Evolutionary conservation across 2,888 invertebrate species (phyloP), one percentile per base, ranked within the genome.

Genomic region (Auanema freiburgensis): DNA sequence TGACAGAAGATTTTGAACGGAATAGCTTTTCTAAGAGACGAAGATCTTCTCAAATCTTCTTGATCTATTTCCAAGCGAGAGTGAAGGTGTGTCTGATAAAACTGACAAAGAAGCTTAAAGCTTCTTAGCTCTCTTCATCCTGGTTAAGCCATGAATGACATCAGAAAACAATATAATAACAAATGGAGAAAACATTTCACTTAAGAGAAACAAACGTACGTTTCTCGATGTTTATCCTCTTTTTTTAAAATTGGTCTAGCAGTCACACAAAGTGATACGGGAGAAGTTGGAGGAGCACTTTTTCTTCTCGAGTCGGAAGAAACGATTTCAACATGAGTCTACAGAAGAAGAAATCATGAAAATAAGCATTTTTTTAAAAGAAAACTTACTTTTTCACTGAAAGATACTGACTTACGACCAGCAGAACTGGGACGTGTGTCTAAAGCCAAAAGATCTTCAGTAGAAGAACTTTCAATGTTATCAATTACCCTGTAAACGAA

Each of bases 161-260:
- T 43, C 43, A 43, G 11, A n/a, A n/a, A n/a, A 12, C 43, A 43
- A 43, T 43, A n/a, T 43, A 43, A n/a, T 43, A 12, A 12, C n/a
- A 12, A 11, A 43, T 12, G 12, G 43, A 12, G 43, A 43, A 43
- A 12, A 12, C n/a, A n/a, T 43, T 43, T n/a, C n/a, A 12, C 43
- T 12, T 43, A 43, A 11, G 11, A 12, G 43, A 12, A 43, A n/a
- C 11, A 43, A 43, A 43, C 43, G 11, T n/a, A 43, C 43, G 43
- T 43, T 11, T 43, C 43, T 12, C 11, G n/a, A n/a, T 43, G 43
- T 43, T 43, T 43, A 12, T 43, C 43, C n/a, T 43, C 18, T 18
- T 46, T 23, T 33, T 59, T 59, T 24, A 59, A 42, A 52, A 59
- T 59, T 11, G 59, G 41, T 50, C 44, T 59, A n/a, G 52, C 44